Conservation (phyloP, 2,888 invertebrate species). For the Entomobrya multifasciata region DNA sequence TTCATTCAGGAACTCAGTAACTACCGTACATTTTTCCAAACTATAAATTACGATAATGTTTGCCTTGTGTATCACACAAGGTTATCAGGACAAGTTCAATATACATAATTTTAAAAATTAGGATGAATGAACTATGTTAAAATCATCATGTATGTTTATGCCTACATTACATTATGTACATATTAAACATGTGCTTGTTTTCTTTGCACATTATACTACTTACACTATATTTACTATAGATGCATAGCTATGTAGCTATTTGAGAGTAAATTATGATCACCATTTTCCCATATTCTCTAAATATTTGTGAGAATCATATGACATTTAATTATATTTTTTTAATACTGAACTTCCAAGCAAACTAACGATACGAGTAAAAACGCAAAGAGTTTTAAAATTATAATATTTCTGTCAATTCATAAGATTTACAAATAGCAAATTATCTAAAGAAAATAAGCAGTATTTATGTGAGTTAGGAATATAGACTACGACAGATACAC, state of each 20-base stretch:
- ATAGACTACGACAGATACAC: background rate
- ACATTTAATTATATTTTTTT: background rate
- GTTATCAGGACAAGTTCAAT: slow-evolving; percentile 71
- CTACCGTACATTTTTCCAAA: slow-evolving; percentile 24
- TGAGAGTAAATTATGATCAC: too few species aligned
- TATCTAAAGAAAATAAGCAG: background rate
- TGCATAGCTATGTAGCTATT: background rate
- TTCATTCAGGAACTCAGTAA: background rate
- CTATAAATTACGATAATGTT: slow-evolving; percentile 41
- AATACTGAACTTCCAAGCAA: background rate
- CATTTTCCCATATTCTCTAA: too few species aligned
- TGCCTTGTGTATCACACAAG: slow-evolving; percentile 44
- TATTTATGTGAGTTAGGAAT: background rate
- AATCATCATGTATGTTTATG: background rate
- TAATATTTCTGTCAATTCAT: too few species aligned
- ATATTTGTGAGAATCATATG: too few species aligned
- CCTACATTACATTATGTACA: background rate
- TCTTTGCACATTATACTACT: background rate
- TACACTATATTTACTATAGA: background rate
- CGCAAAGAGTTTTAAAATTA: too few species aligned
- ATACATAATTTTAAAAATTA: slow-evolving; percentile 15
- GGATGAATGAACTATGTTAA: slow-evolving; percentile 22
- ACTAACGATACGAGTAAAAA: background rate
- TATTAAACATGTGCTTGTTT: background rate
- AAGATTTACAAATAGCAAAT: background rate